A percentile compares a stretch with the other conserved stretches of the same genome.
Conservation (phyloP, 2,888 invertebrate genomes). For the Drosophila imparisetae region DNA sequence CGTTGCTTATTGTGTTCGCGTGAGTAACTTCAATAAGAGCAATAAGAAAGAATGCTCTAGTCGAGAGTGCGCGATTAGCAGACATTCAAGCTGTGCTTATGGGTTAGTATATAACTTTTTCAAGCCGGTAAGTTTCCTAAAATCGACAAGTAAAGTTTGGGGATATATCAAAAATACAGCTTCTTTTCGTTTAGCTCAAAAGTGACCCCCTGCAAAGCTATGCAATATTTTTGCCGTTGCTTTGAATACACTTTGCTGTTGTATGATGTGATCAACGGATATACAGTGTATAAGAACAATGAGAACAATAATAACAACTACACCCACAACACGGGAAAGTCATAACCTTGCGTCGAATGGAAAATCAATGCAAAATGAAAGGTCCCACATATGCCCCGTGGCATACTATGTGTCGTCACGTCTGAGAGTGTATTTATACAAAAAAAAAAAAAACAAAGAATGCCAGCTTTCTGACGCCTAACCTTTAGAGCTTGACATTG, state of each 20-base stretch:
- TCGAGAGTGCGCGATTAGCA: background rate
- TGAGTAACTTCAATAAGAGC: background rate
- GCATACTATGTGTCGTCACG: background rate
- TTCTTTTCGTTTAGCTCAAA: background rate
- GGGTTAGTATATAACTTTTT: background rate
- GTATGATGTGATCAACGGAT: background rate
- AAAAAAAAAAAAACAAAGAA: conserved; percentile 29
- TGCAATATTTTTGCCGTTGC: background rate
- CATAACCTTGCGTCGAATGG: conserved; percentile 37
- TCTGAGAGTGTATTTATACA: conserved; percentile 10
- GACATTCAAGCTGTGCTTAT: background rate
- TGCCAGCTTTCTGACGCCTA: conserved; percentile 50
- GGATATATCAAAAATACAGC: background rate
- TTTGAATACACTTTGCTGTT: background rate
- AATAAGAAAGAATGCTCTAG: background rate
- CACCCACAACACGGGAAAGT: background rate
- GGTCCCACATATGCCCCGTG: conserved; percentile 20
- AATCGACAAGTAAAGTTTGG: background rate
- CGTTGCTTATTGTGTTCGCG: background rate
- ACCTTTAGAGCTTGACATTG: conserved; percentile 65
- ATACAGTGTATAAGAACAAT: background rate
- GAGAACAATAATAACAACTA: background rate
- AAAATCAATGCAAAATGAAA: conserved; percentile 66
- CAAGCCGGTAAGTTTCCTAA: background rate
- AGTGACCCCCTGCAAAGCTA: background rate